Evolutionary conservation across 2,797 vertebrate genomes (phyloP).

Genomic region (Mionectes olivaceus): DNA sequence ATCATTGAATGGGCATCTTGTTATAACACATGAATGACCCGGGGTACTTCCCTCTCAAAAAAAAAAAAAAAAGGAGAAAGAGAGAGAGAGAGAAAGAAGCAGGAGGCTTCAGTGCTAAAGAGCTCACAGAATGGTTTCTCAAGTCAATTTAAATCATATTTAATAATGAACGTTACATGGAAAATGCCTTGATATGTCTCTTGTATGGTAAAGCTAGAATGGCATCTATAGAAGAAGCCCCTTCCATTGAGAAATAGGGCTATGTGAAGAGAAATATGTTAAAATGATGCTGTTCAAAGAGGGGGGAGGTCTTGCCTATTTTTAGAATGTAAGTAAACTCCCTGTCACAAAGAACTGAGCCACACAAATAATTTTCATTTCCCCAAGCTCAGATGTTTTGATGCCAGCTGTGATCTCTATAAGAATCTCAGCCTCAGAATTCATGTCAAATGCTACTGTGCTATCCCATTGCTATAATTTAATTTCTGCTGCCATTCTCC

Average conservation of each 20-base stretch:
- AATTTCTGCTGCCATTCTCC: background rate
- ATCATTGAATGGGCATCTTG: background rate
- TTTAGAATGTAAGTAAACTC: conserved; percentile 2
- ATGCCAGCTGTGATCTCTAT: background rate
- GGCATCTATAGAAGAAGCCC: background rate
- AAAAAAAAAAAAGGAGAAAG: background rate
- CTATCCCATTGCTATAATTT: background rate
- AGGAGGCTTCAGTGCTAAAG: background rate
- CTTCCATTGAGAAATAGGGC: background rate
- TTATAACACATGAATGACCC: background rate
- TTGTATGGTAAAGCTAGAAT: background rate
- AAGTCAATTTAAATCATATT: background rate
- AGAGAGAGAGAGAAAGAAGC: background rate
- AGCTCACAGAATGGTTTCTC: background rate
- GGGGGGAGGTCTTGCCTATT: background rate
- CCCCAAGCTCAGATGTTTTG: background rate
- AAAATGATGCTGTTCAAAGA: background rate
- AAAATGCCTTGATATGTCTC: background rate
- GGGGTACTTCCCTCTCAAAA: background rate
- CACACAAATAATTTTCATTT: conserved; percentile 26
- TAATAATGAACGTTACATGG: background rate
- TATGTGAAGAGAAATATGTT: background rate
- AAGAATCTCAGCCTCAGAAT: conserved; percentile 1
- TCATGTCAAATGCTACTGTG: background rate
- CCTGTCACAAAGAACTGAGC: background rate